These are phyloP conservation scores for Polylopha cassiicola DNA, from an alignment of 2,888 invertebrate genomes.

Conservation along the genomic window DNA sequence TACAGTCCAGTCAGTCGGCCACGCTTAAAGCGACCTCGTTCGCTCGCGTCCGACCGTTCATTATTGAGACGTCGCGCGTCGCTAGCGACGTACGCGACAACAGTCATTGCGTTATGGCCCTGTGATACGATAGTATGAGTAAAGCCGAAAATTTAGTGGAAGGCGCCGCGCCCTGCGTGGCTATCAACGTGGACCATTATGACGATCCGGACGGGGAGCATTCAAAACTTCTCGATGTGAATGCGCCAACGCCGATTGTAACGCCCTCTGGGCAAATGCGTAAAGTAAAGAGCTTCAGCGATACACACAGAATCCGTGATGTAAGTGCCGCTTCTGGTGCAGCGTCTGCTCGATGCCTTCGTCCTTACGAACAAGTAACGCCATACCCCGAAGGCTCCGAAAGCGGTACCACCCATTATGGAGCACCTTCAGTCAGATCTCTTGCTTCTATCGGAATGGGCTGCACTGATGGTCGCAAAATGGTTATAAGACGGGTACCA, in stretches of 20 bases:
- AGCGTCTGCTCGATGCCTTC: slow-evolving; percentile 65
- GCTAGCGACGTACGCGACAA: slow-evolving; percentile 66
- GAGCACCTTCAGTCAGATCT: slow-evolving; percentile 84
- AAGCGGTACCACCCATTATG: slow-evolving; percentile 78
- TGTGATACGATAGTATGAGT: slow-evolving; percentile 72
- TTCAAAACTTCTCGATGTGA: slow-evolving; percentile 59
- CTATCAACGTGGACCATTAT: slow-evolving; percentile 65
- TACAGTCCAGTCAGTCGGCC: slow-evolving; percentile 59
- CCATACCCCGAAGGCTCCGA: slow-evolving; percentile 78
- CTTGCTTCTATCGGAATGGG: slow-evolving; percentile 92
- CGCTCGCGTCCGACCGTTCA: slow-evolving; percentile 82
- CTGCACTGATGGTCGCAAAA: slow-evolving; percentile 90
- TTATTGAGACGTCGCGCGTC: slow-evolving; percentile 63
- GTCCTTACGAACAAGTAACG: slow-evolving; percentile 70
- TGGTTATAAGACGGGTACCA: slow-evolving; percentile 89
- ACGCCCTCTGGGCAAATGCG: slow-evolving; percentile 72
- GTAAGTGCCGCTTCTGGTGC: slow-evolving; percentile 64
- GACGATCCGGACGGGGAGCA: slow-evolving; percentile 58
- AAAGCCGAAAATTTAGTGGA: slow-evolving; percentile 62
- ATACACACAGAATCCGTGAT: slow-evolving; percentile 70
- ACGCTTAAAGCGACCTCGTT: slow-evolving; percentile 85
- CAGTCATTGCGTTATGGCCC: slow-evolving; percentile 66
- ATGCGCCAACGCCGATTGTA: slow-evolving; percentile 51
- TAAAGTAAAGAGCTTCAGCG: slow-evolving; percentile 73
- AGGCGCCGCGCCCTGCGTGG: slow-evolving; percentile 64